A percentile compares a stretch with the other conserved stretches of the same genome.
These are phyloP conservation scores for Clunio marinus DNA, from an alignment of 2,888 invertebrate species.

Conservation along the genomic window DNA sequence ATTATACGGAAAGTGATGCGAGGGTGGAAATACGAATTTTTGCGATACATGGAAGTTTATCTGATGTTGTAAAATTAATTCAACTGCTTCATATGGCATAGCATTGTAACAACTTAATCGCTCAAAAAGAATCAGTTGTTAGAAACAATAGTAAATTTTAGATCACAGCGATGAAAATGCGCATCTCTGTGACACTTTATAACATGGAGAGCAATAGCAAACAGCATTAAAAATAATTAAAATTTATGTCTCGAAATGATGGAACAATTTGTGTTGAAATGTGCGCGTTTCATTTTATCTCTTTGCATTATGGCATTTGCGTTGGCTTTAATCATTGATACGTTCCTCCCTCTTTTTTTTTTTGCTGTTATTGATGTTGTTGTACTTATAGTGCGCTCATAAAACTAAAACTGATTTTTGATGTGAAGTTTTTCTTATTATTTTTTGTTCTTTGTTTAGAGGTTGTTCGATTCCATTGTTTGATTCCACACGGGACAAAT, in stretches of 20 bases:
- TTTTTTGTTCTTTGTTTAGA: no score
- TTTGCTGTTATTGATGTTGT: no score
- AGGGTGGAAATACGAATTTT: not conserved
- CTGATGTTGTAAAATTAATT: conserved; percentile 27
- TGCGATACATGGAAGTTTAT: not conserved
- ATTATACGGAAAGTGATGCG: not conserved
- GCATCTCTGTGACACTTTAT: conserved; percentile 8
- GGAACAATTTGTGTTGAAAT: conserved; percentile 10
- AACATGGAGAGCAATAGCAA: not conserved
- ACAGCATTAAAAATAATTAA: conserved; percentile 28
- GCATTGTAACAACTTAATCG: conserved; percentile 33
- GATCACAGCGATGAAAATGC: not conserved
- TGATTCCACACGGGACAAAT: not conserved
- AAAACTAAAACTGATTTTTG: conserved; percentile 7
- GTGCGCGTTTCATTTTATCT: no score
- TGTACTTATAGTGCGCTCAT: no score
- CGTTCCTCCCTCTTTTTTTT: not conserved
- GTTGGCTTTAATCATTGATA: not conserved
- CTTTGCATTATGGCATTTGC: not conserved
- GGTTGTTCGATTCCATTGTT: no score
- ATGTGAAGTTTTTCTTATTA: no score
- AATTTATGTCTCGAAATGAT: conserved; percentile 29
- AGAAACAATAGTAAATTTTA: conserved; percentile 35
- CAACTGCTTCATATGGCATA: conserved; percentile 23
- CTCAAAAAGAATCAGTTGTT: conserved; percentile 5